A percentile compares a stretch with the other conserved stretches of the same genome.
These are phyloP conservation scores for Lepisosteus oculatus DNA, from an alignment of 2,113 vertebrate species.

Conservation along the genomic window DNA sequence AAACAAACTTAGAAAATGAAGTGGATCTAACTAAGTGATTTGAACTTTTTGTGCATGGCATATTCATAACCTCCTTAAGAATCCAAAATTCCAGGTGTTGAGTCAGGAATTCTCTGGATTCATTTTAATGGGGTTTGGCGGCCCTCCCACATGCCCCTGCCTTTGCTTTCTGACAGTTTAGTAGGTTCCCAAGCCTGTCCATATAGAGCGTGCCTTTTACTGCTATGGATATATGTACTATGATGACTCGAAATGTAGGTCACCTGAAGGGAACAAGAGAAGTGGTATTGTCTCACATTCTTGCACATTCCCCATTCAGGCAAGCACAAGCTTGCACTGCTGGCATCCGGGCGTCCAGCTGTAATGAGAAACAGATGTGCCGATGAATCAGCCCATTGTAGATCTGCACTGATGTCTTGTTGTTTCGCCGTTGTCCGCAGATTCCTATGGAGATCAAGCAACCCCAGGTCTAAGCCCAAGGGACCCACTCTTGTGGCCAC, in stretches of 20 bases:
- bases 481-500: conserved; percentile 89
- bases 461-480: conserved; percentile 74
- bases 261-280: conserved; percentile 62
- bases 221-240: no score
- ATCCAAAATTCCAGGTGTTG: no score
- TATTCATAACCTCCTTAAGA: no score
- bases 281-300: conserved; percentile 56
- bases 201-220: no score
- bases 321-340: conserved; percentile 62
- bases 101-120: no score
- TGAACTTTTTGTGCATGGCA: no score
- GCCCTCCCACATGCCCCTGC: no score
- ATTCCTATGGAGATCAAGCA: conserved; percentile 90
- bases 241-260: conserved; percentile 56
- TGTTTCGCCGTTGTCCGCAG: conserved; percentile 53
- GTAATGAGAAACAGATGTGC: conserved; percentile 75
- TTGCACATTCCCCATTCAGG: conserved; percentile 59
- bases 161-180: no score
- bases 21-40: no score
- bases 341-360: conserved; percentile 55
- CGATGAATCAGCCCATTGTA: conserved; percentile 75
- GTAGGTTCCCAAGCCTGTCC: no score
- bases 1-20: no score
- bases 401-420: conserved; percentile 33
- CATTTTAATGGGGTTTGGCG: no score